These are phyloP conservation scores for Nylanderia fulva DNA, from an alignment of 1,140 invertebrate species.

Conservation along the genomic window DNA sequence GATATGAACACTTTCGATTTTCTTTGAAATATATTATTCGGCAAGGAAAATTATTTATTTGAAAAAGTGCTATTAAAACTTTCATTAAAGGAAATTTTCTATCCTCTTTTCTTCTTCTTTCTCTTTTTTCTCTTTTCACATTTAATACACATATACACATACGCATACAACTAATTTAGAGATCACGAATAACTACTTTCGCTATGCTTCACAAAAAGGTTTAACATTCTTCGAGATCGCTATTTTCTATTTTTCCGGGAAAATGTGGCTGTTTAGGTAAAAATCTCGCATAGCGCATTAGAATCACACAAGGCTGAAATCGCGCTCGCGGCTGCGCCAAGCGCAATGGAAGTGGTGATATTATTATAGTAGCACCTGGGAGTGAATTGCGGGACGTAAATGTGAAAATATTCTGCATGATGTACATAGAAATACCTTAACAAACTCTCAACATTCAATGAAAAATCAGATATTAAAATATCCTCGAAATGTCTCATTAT, in stretches of 20 bases:
- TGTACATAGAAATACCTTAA: background rate
- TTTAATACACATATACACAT: background rate
- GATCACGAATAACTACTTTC: slow-evolving; percentile 19
- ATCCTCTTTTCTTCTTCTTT: too few species aligned
- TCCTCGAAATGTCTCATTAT: slow-evolving; percentile 1
- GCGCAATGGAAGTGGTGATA: slow-evolving; percentile 31
- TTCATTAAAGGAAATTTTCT: background rate
- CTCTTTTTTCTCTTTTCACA: background rate
- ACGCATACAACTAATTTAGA: background rate
- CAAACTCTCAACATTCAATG: background rate
- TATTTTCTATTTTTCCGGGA: slow-evolving; percentile 36
- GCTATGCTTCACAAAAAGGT: background rate
- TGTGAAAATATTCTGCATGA: background rate
- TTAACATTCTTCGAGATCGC: slow-evolving; percentile 31
- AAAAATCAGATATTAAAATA: background rate
- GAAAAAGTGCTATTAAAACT: slow-evolving; percentile 13
- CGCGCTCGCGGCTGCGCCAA: slow-evolving; percentile 6
- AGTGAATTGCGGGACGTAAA: slow-evolving; percentile 7
- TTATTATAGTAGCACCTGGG: slow-evolving; percentile 45
- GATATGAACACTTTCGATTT: background rate
- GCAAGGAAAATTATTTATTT: slow-evolving; percentile 10
- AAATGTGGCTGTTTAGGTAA: slow-evolving; percentile 19
- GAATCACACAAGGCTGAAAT: slow-evolving; percentile 39
- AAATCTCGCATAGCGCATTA: slow-evolving; percentile 38
- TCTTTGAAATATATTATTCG: slow-evolving; percentile 19